A percentile compares a stretch with the other conserved stretches of the same genome.
phyloP scores from a whole-genome alignment of 1,140 invertebrate genomes.

The Hylaeus anthracinus region DNA sequence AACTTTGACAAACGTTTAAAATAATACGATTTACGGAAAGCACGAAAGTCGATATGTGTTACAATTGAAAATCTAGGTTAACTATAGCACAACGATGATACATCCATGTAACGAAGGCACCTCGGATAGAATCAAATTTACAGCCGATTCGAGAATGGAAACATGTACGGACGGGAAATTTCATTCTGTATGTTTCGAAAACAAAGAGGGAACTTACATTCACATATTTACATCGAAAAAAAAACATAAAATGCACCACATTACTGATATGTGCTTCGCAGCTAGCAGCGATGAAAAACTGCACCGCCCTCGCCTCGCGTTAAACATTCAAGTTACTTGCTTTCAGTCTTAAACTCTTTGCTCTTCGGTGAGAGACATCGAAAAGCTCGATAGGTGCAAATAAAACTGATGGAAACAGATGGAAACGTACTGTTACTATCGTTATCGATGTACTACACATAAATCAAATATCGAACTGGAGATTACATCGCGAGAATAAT shows the following conservation, averaged over 20 bases:
- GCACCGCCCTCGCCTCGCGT: conserved; percentile 60
- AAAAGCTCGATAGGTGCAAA: not conserved
- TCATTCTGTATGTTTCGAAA: not conserved
- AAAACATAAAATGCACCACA: conserved; percentile 63
- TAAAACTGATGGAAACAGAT: not conserved
- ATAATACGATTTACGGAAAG: not conserved
- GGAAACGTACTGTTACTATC: not conserved
- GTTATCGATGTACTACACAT: not conserved
- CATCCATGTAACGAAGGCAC: not conserved
- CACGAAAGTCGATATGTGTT: conserved; percentile 19
- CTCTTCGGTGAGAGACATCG: conserved; percentile 9
- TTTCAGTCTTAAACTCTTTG: too few relatives aligned
- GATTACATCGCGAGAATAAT: not conserved
- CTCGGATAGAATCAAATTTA: not conserved
- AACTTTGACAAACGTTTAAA: not conserved
- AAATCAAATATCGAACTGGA: not conserved
- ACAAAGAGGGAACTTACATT: conserved; percentile 63
- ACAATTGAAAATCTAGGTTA: conserved; percentile 54
- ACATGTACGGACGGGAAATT: not conserved
- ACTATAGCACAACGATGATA: conserved; percentile 17
- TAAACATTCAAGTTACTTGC: conserved; percentile 37
- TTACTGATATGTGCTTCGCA: conserved; percentile 53
- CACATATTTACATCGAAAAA: conserved; percentile 68
- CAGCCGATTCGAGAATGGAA: not conserved
- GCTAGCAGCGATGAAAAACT: conserved; percentile 54